These are phyloP conservation scores for Xyliphius kryptos DNA, from an alignment of 2,113 vertebrate species.

Conservation along the genomic window DNA sequence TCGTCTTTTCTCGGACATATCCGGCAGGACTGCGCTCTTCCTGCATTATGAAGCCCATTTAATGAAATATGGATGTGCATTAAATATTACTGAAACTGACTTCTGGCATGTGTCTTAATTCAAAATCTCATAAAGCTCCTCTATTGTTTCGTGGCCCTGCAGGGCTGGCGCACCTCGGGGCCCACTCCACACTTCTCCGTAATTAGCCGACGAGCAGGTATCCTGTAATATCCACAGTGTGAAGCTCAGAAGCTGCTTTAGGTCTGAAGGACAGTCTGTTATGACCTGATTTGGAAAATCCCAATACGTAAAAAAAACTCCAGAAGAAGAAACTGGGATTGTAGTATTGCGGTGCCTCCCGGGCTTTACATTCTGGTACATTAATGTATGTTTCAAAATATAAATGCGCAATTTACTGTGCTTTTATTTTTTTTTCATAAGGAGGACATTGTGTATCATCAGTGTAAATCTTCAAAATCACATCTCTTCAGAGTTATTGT, in stretches of 20 bases:
- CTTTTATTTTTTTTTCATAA: too few relatives aligned
- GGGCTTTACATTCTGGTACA: too few relatives aligned
- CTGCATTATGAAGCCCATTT: conserved; percentile 51
- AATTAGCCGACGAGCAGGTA: not conserved
- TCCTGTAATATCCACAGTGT: not conserved
- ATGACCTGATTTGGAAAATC: not conserved
- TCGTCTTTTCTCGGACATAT: conserved; percentile 36
- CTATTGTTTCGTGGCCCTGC: not conserved
- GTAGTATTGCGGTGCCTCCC: too few relatives aligned
- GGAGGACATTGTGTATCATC: too few relatives aligned
- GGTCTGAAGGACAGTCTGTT: too few relatives aligned
- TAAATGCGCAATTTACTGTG: too few relatives aligned
- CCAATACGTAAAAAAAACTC: too few relatives aligned
- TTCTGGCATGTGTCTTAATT: conserved; percentile 44
- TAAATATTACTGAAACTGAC: conserved; percentile 46
- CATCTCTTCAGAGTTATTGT: too few relatives aligned
- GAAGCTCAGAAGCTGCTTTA: too few relatives aligned
- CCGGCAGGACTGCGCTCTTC: conserved; percentile 21
- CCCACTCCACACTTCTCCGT: not conserved
- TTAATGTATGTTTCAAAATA: too few relatives aligned
- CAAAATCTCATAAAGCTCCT: conserved; percentile 24
- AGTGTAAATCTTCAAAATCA: too few relatives aligned
- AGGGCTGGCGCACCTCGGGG: not conserved
- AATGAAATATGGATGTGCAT: conserved; percentile 54
- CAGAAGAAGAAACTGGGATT: too few relatives aligned